Percentiles rank a stretch among this genome's conserved stretches.
phyloP scores from a whole-genome alignment of 1,140 invertebrate species.

The Dendrolimus punctatus region DNA sequence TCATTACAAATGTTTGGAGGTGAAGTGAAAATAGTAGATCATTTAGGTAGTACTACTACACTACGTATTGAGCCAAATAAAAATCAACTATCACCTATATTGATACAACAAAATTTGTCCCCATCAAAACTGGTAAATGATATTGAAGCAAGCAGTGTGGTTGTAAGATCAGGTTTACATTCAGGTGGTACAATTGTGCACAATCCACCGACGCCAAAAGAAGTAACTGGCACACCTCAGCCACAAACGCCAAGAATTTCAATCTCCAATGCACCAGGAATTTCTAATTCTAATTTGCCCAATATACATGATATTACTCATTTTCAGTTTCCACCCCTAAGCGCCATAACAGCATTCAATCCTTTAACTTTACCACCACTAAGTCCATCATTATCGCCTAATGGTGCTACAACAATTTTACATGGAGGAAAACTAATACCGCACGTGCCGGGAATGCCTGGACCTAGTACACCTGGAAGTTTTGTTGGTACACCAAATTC shows the following conservation, averaged over 20 bases:
- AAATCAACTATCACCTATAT: slow-evolving; percentile 67
- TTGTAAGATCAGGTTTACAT: slow-evolving; percentile 81
- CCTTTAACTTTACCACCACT: slow-evolving; percentile 75
- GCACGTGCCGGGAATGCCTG: slow-evolving; percentile 89
- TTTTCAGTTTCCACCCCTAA: slow-evolving; percentile 75
- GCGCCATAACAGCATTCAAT: slow-evolving; percentile 80
- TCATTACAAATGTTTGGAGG: slow-evolving; percentile 84
- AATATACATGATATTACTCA: slow-evolving; percentile 69
- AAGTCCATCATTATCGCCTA: slow-evolving; percentile 61
- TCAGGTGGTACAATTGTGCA: slow-evolving; percentile 83
- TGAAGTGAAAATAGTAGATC: slow-evolving; percentile 81
- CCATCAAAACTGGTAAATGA: slow-evolving; percentile 57
- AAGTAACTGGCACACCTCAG: slow-evolving; percentile 55
- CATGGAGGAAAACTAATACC: slow-evolving; percentile 83
- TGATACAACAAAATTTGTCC: slow-evolving; percentile 64
- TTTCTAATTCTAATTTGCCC: slow-evolving; percentile 73
- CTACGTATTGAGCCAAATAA: slow-evolving; percentile 79
- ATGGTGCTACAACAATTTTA: slow-evolving; percentile 73
- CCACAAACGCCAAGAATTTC: slow-evolving; percentile 73
- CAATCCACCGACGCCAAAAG: slow-evolving; percentile 72
- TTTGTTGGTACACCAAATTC: slow-evolving; percentile 40
- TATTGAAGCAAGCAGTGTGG: slow-evolving; percentile 74
- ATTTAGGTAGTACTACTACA: slow-evolving; percentile 78
- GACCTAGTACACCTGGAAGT: slow-evolving; percentile 76
- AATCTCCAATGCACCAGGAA: slow-evolving; percentile 73